These are phyloP conservation scores for Emys orbicularis DNA, from an alignment of 2,797 vertebrate genomes.

Conservation along the genomic window DNA sequence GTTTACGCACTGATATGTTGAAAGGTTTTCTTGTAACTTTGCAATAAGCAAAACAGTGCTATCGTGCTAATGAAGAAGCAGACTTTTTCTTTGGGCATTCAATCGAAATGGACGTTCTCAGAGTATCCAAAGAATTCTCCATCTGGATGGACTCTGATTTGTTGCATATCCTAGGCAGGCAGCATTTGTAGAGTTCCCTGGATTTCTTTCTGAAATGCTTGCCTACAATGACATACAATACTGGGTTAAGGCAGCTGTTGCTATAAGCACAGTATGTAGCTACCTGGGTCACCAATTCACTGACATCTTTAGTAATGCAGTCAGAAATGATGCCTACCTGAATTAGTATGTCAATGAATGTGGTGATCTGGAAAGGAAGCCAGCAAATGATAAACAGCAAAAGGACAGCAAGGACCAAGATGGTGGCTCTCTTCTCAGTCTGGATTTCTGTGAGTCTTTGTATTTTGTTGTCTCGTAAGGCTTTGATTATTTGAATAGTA, in stretches of 20 bases:
- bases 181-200: constrained; percentile 73
- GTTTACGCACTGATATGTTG: neutral
- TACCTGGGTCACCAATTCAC: constrained; percentile 85
- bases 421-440: constrained; percentile 85
- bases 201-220: constrained; percentile 89
- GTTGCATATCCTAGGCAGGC: constrained; percentile 49
- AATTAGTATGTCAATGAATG: constrained; percentile 85
- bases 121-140: constrained; percentile 76
- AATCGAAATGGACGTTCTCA: constrained; percentile 77
- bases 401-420: constrained; percentile 86
- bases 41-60: neutral
- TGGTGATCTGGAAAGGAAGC: constrained; percentile 89
- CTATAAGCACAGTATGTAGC: constrained; percentile 84
- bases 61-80: neutral
- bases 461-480: constrained; percentile 80
- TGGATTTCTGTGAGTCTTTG: constrained; percentile 76
- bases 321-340: constrained; percentile 55
- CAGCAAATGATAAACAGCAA: constrained; percentile 87
- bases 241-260: constrained; percentile 92
- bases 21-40: neutral
- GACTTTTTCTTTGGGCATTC: constrained; percentile 67
- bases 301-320: constrained; percentile 69
- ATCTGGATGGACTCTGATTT: constrained; percentile 26
- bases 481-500: constrained; percentile 82
- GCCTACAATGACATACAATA: constrained; percentile 92